phyloP scores from a whole-genome alignment of 35 echinoderm and acorn worm species.

The Diadema setosum region DNA sequence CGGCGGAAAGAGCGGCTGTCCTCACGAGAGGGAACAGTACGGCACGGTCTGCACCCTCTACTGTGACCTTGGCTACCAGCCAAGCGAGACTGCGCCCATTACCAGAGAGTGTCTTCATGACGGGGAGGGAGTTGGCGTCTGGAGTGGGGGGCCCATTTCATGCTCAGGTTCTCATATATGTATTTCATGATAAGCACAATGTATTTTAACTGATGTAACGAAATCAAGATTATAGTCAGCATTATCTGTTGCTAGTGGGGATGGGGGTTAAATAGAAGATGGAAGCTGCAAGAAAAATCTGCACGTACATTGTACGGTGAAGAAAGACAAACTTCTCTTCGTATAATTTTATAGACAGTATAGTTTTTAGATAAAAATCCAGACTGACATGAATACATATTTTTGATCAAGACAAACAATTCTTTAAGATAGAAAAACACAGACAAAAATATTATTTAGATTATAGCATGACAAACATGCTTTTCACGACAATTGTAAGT shows the following conservation, averaged over 20 bases:
- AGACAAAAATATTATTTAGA: too few relatives aligned
- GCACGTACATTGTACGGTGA: too few relatives aligned
- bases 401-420: too few relatives aligned
- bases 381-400: too few relatives aligned
- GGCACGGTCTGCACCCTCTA: constrained; percentile 29
- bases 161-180: not conserved
- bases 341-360: not conserved
- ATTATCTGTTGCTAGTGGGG: not conserved
- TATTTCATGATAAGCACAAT: not conserved
- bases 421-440: too few relatives aligned
- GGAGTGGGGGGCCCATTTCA: constrained; percentile 34
- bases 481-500: too few relatives aligned
- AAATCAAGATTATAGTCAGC: not conserved
- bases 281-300: too few relatives aligned
- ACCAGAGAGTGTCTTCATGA: constrained; percentile 23
- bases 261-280: too few relatives aligned
- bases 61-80: constrained; percentile 29
- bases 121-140: constrained; percentile 9
- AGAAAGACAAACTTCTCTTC: not conserved
- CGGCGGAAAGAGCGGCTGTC: constrained; percentile 35
- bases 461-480: too few relatives aligned
- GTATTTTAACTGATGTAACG: not conserved
- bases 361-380: too few relatives aligned
- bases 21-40: not conserved
- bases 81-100: not conserved